These are phyloP conservation scores for Romanogobio albipinnatus DNA, from an alignment of 2,113 vertebrate species.

Conservation along the genomic window DNA sequence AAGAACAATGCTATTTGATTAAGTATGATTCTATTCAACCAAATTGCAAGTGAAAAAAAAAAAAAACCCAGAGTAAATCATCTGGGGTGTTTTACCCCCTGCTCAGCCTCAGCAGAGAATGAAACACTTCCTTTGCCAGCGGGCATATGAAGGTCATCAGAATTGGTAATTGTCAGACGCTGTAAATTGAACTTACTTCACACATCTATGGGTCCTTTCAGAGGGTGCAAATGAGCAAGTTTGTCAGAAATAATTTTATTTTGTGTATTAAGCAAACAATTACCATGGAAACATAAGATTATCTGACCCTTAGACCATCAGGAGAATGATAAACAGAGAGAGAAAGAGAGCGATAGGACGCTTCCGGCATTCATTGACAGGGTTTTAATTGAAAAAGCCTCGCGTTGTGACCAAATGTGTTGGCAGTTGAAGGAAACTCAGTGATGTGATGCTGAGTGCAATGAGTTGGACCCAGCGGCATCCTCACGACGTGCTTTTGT, in stretches of 20 bases:
- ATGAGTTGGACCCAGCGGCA: constrained; percentile 60
- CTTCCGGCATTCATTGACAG: constrained; percentile 88
- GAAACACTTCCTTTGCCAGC: constrained; percentile 83
- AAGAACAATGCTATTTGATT: constrained; percentile 65
- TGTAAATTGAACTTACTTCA: constrained; percentile 92
- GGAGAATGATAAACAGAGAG: constrained; percentile 77
- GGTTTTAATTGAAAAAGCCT: constrained; percentile 93
- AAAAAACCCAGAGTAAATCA: constrained; percentile 69
- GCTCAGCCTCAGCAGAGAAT: constrained; percentile 51
- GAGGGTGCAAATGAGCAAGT: constrained; percentile 92
- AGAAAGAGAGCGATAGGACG: constrained; percentile 61
- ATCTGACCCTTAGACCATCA: constrained; percentile 79
- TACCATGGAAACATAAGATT: constrained; percentile 84
- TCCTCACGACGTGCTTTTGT: constrained; percentile 71
- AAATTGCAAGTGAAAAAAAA: constrained; percentile 31
- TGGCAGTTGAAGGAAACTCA: constrained; percentile 83
- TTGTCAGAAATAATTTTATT: constrained; percentile 80
- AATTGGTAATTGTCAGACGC: constrained; percentile 83
- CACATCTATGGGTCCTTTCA: constrained; percentile 84
- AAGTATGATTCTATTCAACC: constrained; percentile 24
- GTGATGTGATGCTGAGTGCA: constrained; percentile 80
- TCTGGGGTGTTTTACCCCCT: constrained; percentile 82
- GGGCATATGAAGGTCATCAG: constrained; percentile 80
- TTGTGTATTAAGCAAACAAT: constrained; percentile 90
- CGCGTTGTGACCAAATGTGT: constrained; percentile 79